A percentile compares a stretch with the other conserved stretches of the same genome.
Conservation (phyloP, 2,113 vertebrate genomes). For the Panurus biarmicus region DNA sequence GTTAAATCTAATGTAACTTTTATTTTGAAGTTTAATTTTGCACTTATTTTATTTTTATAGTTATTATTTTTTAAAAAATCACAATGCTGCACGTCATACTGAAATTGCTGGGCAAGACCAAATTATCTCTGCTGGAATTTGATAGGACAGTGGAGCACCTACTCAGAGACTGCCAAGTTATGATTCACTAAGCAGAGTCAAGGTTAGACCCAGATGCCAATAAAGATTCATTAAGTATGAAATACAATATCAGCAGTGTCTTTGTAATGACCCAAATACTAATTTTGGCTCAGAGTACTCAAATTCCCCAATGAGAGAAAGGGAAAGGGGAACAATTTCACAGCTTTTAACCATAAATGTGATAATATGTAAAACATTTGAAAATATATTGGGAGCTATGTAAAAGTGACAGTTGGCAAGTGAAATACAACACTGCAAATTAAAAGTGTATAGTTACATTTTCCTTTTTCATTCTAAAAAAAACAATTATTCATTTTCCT, state of each 20-base stretch:
- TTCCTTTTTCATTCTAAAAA: background rate
- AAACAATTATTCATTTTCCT: background rate
- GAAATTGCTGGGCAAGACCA: background rate
- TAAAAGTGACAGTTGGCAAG: background rate
- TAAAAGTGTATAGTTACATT: background rate
- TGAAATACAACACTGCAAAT: background rate
- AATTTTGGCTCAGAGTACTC: slow-evolving; percentile 36
- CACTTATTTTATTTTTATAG: background rate
- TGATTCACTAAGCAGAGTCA: slow-evolving; percentile 60
- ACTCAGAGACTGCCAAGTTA: slow-evolving; percentile 23
- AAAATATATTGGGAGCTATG: background rate
- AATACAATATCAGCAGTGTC: slow-evolving; percentile 68
- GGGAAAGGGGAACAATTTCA: background rate
- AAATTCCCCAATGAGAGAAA: slow-evolving; percentile 17
- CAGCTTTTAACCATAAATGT: background rate
- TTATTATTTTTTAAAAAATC: background rate
- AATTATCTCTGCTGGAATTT: background rate
- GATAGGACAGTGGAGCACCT: background rate
- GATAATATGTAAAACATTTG: background rate
- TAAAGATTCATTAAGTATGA: slow-evolving; percentile 72
- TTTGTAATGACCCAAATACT: slow-evolving; percentile 65
- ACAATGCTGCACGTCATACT: background rate
- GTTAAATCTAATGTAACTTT: background rate
- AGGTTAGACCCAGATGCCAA: slow-evolving; percentile 67
- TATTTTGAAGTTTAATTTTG: background rate